Base-by-base conservation (phyloP, 2,888 invertebrate species). In the Ferrisia virgata region DNA sequence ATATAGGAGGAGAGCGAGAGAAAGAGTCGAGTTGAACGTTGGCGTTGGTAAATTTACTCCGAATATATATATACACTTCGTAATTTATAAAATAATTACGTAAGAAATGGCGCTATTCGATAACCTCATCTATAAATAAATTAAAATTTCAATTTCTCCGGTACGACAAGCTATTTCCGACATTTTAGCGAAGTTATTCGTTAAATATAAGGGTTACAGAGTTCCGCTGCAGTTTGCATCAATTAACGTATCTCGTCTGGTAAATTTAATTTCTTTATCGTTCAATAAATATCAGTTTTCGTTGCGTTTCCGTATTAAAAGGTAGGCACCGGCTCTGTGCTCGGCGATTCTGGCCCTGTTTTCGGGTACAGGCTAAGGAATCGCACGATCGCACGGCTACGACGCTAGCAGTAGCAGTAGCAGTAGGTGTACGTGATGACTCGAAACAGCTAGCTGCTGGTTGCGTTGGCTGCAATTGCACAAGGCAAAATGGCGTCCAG, bases 261-360 rank as follows among this genome's bases (percentile, higher is more conserved):
- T 76, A 76, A 76, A 76, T 76, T 76, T 76, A 76, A 76, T 76
- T 76, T 76, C 72, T 76, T 76, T 76, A 76, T 76, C 72, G 72
- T 76, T 76, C 72, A 76, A 76, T 76, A 76, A 76, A 76, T 76
- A 76, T 76, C 33, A 76, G 64, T 64, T 64, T 64, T 64, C 64
- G 64, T 64, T 64, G 64, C 64, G 64, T 64, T 64, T 64, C 64
- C 64, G 64, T 64, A 64, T 64, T 64, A 64, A n/a, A n/a, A n/a
- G n/a, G n/a, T n/a, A n/a, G n/a, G n/a, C n/a, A n/a, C n/a, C n/a
- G n/a, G n/a, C n/a, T n/a, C n/a, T n/a, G n/a, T n/a, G n/a, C n/a
- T n/a, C n/a, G n/a, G n/a, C n/a, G n/a, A n/a, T n/a, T n/a, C n/a
- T n/a, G 64, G 64, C 64, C 64, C 28, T 15, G 28, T 25, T 28